phyloP scores from a whole-genome alignment of 2,113 vertebrate species.

The Copsychus sechellarum region DNA sequence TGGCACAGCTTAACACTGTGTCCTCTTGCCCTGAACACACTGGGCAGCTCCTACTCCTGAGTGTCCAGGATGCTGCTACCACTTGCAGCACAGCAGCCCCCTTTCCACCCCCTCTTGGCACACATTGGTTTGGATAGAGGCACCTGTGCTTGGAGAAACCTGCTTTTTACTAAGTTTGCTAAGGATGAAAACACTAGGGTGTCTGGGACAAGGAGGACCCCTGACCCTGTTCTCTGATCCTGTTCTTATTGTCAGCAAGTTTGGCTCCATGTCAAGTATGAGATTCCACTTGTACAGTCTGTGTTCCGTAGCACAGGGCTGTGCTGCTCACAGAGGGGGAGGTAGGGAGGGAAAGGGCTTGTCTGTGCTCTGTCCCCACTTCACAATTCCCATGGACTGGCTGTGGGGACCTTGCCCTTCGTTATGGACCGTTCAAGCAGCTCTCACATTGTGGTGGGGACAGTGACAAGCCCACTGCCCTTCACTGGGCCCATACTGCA shows the following conservation, averaged over 20 bases:
- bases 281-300: rapidly evolving
- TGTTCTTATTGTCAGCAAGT: rapidly evolving
- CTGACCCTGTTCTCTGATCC: rapidly evolving
- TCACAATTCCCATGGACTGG: neutral
- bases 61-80: rapidly evolving
- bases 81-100: neutral
- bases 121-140: rapidly evolving
- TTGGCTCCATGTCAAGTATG: neutral
- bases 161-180: neutral
- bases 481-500: rapidly evolving
- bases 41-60: neutral
- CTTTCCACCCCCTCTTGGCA: neutral
- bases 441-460: rapidly evolving
- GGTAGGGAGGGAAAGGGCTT: neutral
- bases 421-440: neutral
- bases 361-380: neutral
- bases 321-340: neutral
- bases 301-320: rapidly evolving
- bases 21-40: neutral
- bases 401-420: neutral
- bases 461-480: neutral
- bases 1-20: neutral
- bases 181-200: neutral
- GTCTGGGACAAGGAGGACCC: neutral
- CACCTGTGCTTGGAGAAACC: neutral